phyloP scores from a whole-genome alignment of 1,140 invertebrate genomes.

The Drosophila malerkotliana region DNA sequence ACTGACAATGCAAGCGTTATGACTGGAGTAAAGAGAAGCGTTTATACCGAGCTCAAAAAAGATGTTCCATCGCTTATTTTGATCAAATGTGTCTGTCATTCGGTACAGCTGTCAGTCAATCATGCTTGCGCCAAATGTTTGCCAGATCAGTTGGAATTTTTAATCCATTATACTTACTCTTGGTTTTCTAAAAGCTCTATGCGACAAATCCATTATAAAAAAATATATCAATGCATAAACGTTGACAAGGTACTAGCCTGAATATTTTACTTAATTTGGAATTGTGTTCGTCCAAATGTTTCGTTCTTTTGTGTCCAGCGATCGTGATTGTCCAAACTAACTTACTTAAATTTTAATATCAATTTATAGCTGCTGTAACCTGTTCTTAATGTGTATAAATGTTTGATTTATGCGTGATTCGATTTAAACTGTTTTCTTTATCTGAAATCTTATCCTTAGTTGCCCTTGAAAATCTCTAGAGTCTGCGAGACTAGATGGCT shows the following conservation, averaged over 20 bases:
- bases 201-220: neutral
- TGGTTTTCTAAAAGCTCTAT: constrained; percentile 1
- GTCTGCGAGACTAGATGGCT: no score
- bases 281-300: no score
- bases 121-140: constrained; percentile 41
- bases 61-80: neutral
- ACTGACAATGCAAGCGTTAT: neutral
- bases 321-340: no score
- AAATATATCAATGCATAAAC: constrained; percentile 15
- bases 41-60: neutral
- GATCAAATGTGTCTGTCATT: constrained; percentile 18
- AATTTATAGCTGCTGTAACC: no score
- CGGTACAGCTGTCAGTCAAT: constrained; percentile 75
- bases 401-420: no score
- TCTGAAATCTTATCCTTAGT: neutral
- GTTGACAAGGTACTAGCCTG: constrained; percentile 11
- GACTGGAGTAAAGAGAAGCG: neutral
- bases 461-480: no score
- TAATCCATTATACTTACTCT: constrained; percentile 13
- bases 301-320: no score
- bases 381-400: no score
- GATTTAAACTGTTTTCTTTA: neutral
- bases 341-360: no score
- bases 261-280: no score
- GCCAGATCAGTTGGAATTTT: constrained; percentile 79